Base-by-base conservation (phyloP, 2,113 vertebrate species). In the Tiliqua scincoides region DNA sequence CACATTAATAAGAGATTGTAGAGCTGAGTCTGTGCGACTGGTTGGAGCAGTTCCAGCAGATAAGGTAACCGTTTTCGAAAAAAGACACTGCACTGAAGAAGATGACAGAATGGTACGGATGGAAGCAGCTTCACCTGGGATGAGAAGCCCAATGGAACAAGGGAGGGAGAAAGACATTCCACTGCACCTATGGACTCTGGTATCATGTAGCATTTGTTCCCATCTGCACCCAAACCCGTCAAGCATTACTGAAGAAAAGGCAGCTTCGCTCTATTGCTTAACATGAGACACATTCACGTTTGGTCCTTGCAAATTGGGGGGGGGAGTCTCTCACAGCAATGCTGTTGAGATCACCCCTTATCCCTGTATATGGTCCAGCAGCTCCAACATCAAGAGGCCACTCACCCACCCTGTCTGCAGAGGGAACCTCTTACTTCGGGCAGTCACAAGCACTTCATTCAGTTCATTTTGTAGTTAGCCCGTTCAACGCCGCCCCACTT, bases 381-480 rank as follows among this genome's bases (percentile, higher is more conserved):
- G 82, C 77, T 86, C 83, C 80, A 32, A 75, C 18, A 14, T 35
- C 30, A 7, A 4, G 80, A 54, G 40, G 68, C 40, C 62, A 11
- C 12, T 9, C 80, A 52, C 30, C 52, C 35, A 72, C 86, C 43
- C 32, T 10, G 57, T 83, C 65, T 54, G 84, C 76, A 78, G 67
- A 82, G 57, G 70, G 72, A 83, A 63, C 72, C 62, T 73, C 61
- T 43, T 30, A 57, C 86, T 35, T 8, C 65, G 82, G 73, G 78
- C 43, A 17, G 67, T 65, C 87, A 43, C 76, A 37, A 85, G 87
- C 65, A 86, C 87, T 63, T 74, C 75, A 65, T 88, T 85, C 88
- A 87, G 89, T 89, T 86, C 79, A 71, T 87, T 87, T 80, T 87
- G 62, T 75, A 79, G 62, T 77, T 83, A 91, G 91, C 85, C 90